Conservation (phyloP, 2,797 vertebrate genomes). For the Buceros bicornis region DNA sequence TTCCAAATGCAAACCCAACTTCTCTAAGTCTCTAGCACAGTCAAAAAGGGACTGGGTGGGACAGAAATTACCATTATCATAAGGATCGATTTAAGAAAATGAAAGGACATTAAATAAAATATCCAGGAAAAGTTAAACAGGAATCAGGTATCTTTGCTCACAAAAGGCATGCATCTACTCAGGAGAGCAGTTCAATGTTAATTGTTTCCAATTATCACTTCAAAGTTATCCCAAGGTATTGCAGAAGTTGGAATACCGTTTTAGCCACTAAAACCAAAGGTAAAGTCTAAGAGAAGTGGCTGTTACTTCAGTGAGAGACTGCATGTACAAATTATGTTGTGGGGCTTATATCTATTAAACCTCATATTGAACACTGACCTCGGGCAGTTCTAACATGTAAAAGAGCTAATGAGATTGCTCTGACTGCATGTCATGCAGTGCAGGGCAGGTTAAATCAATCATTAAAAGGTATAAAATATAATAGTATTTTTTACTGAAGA, state of each 20-base stretch:
- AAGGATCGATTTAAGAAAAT: neutral
- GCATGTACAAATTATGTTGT: neutral
- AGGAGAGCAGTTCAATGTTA: neutral
- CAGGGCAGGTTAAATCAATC: constrained; percentile 4
- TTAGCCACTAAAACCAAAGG: neutral
- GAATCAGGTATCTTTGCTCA: neutral
- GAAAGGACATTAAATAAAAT: neutral
- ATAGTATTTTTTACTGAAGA: neutral
- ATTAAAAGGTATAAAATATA: constrained; percentile 8
- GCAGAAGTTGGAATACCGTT: neutral
- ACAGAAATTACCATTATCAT: neutral
- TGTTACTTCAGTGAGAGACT: neutral
- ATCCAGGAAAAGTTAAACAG: neutral
- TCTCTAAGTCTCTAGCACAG: neutral
- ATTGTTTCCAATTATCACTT: neutral
- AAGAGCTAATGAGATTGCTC: constrained; percentile 51
- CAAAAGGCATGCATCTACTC: neutral
- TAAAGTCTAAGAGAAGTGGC: neutral
- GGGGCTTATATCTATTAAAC: neutral
- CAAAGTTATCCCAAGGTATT: neutral
- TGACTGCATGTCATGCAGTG: neutral
- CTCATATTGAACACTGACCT: neutral
- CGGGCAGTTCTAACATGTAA: neutral
- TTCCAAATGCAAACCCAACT: neutral
- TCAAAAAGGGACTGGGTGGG: neutral